Evolutionary conservation across 2,888 invertebrate species (phyloP).

Genomic region (Leucophora obtusa): DNA sequence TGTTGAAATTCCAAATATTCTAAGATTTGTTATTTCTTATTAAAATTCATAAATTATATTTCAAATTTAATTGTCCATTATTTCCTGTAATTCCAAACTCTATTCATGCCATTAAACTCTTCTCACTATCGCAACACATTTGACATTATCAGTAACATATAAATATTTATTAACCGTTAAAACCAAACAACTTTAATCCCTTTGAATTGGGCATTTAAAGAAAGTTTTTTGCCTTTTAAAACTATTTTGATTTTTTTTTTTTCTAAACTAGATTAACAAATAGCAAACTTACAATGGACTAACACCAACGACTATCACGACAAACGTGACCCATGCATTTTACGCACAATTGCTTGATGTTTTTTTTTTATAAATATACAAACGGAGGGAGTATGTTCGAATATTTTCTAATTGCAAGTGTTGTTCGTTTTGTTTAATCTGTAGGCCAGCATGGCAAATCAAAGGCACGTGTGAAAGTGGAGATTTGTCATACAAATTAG

Average conservation of each 20-base stretch:
- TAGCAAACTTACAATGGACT: background rate
- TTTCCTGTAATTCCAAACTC: slow-evolving; percentile 17
- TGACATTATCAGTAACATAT: slow-evolving; percentile 13
- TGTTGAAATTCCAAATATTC: too few relatives aligned
- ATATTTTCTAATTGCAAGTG: slow-evolving; percentile 41
- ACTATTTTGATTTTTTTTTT: background rate
- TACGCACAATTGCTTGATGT: slow-evolving; percentile 55
- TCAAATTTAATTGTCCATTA: slow-evolving; percentile 35
- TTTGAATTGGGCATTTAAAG: slow-evolving; percentile 2
- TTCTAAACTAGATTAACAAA: slow-evolving; percentile 19
- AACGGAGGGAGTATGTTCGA: slow-evolving; percentile 9
- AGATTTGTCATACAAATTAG: too few relatives aligned
- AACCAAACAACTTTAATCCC: slow-evolving; percentile 35
- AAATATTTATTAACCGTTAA: slow-evolving; percentile 60
- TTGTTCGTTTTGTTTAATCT: slow-evolving; percentile 19
- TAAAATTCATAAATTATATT: background rate
- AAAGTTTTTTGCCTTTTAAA: background rate
- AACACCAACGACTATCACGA: slow-evolving; percentile 33
- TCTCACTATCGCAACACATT: slow-evolving; percentile 23
- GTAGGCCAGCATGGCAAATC: slow-evolving; percentile 49
- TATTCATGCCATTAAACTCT: slow-evolving; percentile 3
- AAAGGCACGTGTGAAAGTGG: slow-evolving; percentile 35
- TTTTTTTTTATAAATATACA: slow-evolving; percentile 18
- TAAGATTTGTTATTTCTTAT: too few relatives aligned
- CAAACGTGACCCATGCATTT: slow-evolving; percentile 58